These are phyloP conservation scores for Yasuhikotakia modesta DNA, from an alignment of 2,797 vertebrate species.

Conservation along the genomic window DNA sequence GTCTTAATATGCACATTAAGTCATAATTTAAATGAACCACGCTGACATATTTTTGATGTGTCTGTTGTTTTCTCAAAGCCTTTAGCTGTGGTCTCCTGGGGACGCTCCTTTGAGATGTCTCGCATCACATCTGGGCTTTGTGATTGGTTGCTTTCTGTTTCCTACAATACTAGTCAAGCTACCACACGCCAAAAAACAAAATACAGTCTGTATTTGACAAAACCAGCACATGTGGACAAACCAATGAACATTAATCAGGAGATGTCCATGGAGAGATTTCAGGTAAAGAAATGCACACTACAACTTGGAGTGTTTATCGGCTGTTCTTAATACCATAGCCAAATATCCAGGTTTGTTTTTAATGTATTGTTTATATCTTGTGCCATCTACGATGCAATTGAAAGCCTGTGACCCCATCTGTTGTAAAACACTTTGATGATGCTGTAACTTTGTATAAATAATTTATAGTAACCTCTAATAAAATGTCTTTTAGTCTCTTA, in stretches of 20 bases:
- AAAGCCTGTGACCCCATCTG: too few species aligned
- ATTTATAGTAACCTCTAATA: neutral
- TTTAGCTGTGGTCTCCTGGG: conserved; percentile 80
- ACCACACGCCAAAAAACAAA: conserved; percentile 37
- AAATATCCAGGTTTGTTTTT: too few species aligned
- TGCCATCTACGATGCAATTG: too few species aligned
- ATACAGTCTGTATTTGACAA: conserved; percentile 72
- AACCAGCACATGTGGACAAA: conserved; percentile 39
- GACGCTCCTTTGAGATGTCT: conserved; percentile 79
- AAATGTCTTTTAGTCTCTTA: conserved; percentile 62
- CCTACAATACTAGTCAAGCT: neutral
- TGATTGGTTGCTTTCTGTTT: conserved; percentile 72
- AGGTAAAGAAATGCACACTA: conserved; percentile 48
- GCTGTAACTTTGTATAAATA: neutral
- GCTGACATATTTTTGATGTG: neutral
- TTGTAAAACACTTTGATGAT: neutral
- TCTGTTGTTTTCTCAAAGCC: conserved; percentile 70
- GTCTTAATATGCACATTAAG: too few species aligned
- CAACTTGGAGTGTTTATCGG: neutral
- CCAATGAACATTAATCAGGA: conserved; percentile 39
- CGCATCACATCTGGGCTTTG: conserved; percentile 67
- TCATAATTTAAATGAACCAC: neutral
- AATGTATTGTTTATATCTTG: too few species aligned
- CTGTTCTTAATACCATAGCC: neutral
- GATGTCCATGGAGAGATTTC: conserved; percentile 40